Evolutionary conservation across 2,797 vertebrate species (phyloP).

Genomic region (Phylloscopus collybita): DNA sequence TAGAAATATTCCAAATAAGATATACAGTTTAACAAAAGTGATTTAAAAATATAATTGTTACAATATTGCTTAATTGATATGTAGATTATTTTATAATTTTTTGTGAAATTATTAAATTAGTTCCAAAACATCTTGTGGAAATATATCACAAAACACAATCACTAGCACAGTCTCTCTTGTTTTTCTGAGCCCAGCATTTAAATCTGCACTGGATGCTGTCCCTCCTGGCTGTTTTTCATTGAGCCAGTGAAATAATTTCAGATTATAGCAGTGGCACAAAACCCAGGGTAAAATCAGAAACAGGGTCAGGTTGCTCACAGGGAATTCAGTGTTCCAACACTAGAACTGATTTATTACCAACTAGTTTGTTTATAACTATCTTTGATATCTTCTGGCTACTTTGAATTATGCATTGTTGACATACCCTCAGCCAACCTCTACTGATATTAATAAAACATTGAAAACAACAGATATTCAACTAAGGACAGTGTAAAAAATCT

Average conservation of each 20-base stretch:
- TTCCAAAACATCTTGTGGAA: background rate
- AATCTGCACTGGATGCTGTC: background rate
- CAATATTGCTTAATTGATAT: background rate
- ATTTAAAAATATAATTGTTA: background rate
- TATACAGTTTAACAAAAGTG: background rate
- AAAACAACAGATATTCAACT: background rate
- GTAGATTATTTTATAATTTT: background rate
- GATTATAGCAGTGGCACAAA: background rate
- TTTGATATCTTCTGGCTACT: background rate
- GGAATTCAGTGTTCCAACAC: background rate
- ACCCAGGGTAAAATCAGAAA: conserved; percentile 16
- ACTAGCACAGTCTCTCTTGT: background rate
- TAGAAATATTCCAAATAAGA: conserved; percentile 2
- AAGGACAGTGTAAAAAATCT: background rate
- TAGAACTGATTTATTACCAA: background rate
- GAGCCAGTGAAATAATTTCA: conserved; percentile 12
- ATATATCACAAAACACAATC: background rate
- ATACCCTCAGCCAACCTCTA: background rate
- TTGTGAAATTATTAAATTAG: background rate
- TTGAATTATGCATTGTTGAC: background rate
- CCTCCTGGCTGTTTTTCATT: background rate
- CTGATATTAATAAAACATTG: background rate
- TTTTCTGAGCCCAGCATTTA: background rate
- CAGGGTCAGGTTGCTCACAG: background rate
- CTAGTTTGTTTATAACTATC: background rate